phyloP scores from a whole-genome alignment of 1,140 invertebrate species.

The Pseudomyrmex pallidus region DNA sequence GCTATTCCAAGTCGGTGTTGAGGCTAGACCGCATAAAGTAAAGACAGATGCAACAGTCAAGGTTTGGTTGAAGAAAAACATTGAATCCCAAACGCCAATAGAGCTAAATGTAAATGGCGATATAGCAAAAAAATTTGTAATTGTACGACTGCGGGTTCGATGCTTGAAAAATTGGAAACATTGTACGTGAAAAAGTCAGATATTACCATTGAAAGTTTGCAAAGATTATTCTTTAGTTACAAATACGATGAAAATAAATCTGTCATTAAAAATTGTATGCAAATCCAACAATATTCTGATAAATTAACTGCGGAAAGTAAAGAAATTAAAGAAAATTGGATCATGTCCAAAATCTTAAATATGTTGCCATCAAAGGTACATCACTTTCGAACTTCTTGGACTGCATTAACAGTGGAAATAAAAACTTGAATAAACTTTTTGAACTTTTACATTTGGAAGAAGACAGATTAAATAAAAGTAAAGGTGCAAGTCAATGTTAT shows the following conservation, averaged over 20 bases:
- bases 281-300: constrained; percentile 52
- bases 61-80: constrained; percentile 63
- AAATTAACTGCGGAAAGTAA: constrained; percentile 50
- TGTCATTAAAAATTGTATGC: constrained; percentile 65
- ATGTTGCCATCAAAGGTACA: constrained; percentile 61
- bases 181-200: constrained; percentile 68
- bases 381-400: constrained; percentile 67
- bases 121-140: constrained; percentile 67
- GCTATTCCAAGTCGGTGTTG: constrained; percentile 7
- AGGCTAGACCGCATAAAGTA: background rate
- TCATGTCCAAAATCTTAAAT: constrained; percentile 62
- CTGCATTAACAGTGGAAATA: constrained; percentile 36
- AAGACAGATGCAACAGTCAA: background rate
- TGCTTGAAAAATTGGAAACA: constrained; percentile 62
- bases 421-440: constrained; percentile 53
- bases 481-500: background rate
- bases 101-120: constrained; percentile 67
- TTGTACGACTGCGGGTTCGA: constrained; percentile 57
- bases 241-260: constrained; percentile 63
- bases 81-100: constrained; percentile 64
- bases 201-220: constrained; percentile 54
- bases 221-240: constrained; percentile 66
- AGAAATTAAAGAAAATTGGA: constrained; percentile 64
- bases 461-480: constrained; percentile 47
- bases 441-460: constrained; percentile 66